These are phyloP conservation scores for Bombus pyrosoma DNA, from an alignment of 1,140 invertebrate genomes.

Conservation along the genomic window DNA sequence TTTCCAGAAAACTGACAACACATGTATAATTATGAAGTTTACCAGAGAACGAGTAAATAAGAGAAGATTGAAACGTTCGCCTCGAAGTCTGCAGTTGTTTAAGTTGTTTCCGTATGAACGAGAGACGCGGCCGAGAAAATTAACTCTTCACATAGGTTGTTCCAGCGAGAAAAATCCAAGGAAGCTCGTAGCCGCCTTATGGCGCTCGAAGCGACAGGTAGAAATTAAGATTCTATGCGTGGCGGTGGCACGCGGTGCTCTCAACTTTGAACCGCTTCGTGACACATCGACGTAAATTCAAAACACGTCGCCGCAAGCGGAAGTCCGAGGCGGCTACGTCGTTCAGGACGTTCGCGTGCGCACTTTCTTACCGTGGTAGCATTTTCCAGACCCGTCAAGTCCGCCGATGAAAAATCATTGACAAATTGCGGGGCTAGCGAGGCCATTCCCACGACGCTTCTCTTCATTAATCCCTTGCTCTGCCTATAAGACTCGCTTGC, in stretches of 20 bases:
- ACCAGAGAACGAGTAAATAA: background rate
- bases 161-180: background rate
- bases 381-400: conserved; percentile 53
- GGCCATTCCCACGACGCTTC: conserved; percentile 63
- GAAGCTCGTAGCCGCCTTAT: background rate
- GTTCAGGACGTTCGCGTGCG: conserved; percentile 53
- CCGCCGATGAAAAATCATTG: conserved; percentile 57
- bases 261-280: conserved; percentile 62
- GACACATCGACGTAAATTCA: conserved; percentile 66
- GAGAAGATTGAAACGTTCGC: background rate
- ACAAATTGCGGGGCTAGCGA: conserved; percentile 57
- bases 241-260: conserved; percentile 26
- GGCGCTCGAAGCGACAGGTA: conserved; percentile 41
- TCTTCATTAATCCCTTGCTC: conserved; percentile 64
- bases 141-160: background rate
- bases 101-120: background rate
- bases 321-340: conserved; percentile 29
- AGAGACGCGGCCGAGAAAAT: background rate
- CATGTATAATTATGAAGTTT: background rate
- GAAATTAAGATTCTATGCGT: conserved; percentile 56
- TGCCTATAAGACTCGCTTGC: conserved; percentile 2
- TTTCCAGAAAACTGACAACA: background rate
- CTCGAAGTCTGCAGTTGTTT: background rate
- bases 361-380: conserved; percentile 37
- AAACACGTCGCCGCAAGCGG: conserved; percentile 58